Conservation (phyloP, 2,113 vertebrate genomes). For the rabbit (Oryctolagus cuniculus) region DNA sequence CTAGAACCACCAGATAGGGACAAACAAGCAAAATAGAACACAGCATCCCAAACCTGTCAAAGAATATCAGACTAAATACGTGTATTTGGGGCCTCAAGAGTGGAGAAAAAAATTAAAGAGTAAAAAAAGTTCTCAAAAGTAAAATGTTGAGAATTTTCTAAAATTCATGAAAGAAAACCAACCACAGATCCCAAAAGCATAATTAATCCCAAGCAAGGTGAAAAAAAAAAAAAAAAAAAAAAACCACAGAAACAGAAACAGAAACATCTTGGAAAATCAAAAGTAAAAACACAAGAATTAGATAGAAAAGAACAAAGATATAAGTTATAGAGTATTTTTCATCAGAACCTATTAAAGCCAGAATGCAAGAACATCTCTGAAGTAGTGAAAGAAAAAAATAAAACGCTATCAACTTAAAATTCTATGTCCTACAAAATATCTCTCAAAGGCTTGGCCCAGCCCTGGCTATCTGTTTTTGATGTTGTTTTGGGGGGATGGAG, state of each 20-base stretch:
- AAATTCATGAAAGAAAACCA: constrained; percentile 28
- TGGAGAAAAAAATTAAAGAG: background rate
- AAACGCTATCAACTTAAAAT: background rate
- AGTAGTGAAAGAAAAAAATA: background rate
- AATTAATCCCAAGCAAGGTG: background rate
- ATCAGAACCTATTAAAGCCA: constrained; percentile 36
- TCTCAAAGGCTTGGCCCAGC: background rate
- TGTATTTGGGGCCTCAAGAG: background rate
- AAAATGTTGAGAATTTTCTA: background rate
- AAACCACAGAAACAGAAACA: background rate
- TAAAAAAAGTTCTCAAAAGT: background rate
- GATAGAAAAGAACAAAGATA: background rate
- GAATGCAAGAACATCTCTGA: background rate
- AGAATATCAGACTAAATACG: background rate
- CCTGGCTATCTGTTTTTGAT: too few species aligned
- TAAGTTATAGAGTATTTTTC: background rate
- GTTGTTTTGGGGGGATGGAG: too few species aligned
- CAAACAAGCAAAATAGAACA: background rate
- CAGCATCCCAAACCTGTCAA: background rate
- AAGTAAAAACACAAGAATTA: background rate
- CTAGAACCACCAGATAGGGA: background rate
- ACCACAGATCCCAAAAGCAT: constrained; percentile 6
- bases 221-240: too few species aligned
- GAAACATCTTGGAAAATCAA: background rate
- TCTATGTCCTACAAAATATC: background rate